phyloP scores from a whole-genome alignment of 2,113 vertebrate genomes.

The Hyperoodon ampullatus region DNA sequence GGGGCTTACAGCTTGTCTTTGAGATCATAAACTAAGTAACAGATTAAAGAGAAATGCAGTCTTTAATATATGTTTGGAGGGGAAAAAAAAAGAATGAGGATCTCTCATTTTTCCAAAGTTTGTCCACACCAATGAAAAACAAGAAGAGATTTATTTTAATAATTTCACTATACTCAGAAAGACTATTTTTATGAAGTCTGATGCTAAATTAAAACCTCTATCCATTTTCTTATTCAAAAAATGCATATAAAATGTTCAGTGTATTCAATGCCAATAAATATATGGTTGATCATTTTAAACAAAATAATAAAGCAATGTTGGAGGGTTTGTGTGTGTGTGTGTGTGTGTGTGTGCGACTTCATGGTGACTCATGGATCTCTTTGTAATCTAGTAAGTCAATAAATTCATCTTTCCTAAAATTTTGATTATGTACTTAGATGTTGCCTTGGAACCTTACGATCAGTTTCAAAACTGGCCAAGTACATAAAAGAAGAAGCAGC shows the following conservation, averaged over 20 bases:
- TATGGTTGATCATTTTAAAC: neutral
- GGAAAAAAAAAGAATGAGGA: neutral
- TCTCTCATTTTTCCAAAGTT: neutral
- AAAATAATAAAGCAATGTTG: neutral
- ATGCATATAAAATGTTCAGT: neutral
- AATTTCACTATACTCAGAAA: slow-evolving; percentile 6
- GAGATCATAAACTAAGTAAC: neutral
- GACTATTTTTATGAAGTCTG: neutral
- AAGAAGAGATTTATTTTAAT: slow-evolving; percentile 29
- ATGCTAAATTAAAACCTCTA: slow-evolving; percentile 27
- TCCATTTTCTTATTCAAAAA: slow-evolving; percentile 36
- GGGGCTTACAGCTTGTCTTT: neutral
- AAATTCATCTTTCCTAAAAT: slow-evolving; percentile 32
- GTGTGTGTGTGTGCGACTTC: neutral
- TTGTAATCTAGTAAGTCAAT: slow-evolving; percentile 2
- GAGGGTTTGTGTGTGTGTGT: neutral
- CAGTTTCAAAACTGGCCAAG: slow-evolving; percentile 31
- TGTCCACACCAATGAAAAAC: slow-evolving; percentile 1
- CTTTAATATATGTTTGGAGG: neutral
- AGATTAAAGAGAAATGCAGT: neutral
- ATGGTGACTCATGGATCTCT: neutral
- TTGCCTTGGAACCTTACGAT: slow-evolving; percentile 44
- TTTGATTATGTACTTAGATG: neutral
- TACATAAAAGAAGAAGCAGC: slow-evolving; percentile 53
- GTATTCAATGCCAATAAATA: neutral